Percentiles rank a stretch among this genome's conserved stretches.
Conservation (phyloP, 1,140 invertebrate genomes). For the Anastrepha ludens region DNA sequence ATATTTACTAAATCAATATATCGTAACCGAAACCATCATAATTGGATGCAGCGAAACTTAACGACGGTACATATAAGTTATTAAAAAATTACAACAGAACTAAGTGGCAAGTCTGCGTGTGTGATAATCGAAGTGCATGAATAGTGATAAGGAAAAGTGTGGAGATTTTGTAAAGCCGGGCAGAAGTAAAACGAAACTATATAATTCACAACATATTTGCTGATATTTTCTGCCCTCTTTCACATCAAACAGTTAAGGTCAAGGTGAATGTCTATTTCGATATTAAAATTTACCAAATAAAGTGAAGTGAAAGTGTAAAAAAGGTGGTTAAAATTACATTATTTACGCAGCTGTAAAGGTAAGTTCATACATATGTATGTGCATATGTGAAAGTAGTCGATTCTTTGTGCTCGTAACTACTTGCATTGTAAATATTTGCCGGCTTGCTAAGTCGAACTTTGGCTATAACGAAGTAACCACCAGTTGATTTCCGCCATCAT, state of each 20-base stretch:
- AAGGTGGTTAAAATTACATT: neutral
- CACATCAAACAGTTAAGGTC: neutral
- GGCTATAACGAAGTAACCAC: neutral
- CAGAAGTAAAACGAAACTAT: neutral
- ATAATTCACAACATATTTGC: neutral
- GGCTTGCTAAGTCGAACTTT: neutral
- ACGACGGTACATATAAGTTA: too few relatives aligned
- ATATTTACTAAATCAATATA: too few relatives aligned
- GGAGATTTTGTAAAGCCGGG: neutral
- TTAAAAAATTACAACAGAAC: too few relatives aligned
- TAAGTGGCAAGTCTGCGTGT: neutral
- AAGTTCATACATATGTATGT: neutral
- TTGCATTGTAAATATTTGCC: neutral
- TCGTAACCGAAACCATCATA: too few relatives aligned
- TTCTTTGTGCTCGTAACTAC: neutral
- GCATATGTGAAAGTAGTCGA: neutral
- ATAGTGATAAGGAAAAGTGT: slow-evolving; percentile 20
- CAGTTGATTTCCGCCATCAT: slow-evolving; percentile 1
- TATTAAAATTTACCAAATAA: neutral
- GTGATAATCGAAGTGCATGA: neutral
- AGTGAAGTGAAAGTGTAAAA: neutral
- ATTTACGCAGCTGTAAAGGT: neutral
- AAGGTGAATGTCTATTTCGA: neutral
- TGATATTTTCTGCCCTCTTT: neutral
- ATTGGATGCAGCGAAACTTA: too few relatives aligned